These are phyloP conservation scores for Acrocyrtus sp. DNA, from an alignment of 2,888 invertebrate species.

Conservation along the genomic window DNA sequence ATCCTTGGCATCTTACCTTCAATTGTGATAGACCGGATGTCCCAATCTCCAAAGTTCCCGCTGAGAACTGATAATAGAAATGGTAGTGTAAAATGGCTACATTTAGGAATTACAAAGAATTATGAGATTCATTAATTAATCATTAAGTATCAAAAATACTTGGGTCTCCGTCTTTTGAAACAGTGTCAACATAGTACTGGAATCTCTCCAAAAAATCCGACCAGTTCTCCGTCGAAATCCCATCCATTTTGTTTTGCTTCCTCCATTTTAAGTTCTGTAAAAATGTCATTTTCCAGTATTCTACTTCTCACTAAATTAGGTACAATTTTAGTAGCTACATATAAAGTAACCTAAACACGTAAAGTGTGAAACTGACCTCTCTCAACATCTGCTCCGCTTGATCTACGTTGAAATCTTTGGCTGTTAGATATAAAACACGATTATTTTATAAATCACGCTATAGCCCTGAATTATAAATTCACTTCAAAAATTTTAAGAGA, in stretches of 20 bases:
- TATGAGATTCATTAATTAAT: no score
- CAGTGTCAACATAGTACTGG: neutral
- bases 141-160: no score
- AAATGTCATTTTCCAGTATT: neutral
- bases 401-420: conserved; percentile 14
- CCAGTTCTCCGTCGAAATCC: conserved; percentile 30
- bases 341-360: neutral
- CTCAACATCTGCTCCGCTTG: conserved; percentile 23
- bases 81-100: neutral
- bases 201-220: conserved; percentile 25
- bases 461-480: neutral
- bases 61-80: conserved; percentile 18
- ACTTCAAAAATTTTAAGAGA: neutral
- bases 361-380: conserved; percentile 8
- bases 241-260: conserved; percentile 19
- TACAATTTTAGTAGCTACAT: neutral
- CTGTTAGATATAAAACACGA: neutral
- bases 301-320: no score
- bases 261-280: conserved; percentile 30
- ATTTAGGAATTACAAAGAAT: neutral
- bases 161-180: no score
- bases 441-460: no score
- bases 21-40: conserved; percentile 11
- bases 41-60: conserved; percentile 21
- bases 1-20: conserved; percentile 32